Evolutionary conservation across 2,797 vertebrate species (phyloP), one percentile per base, ranked within the genome.

Genomic region (Cossypha caffra): DNA sequence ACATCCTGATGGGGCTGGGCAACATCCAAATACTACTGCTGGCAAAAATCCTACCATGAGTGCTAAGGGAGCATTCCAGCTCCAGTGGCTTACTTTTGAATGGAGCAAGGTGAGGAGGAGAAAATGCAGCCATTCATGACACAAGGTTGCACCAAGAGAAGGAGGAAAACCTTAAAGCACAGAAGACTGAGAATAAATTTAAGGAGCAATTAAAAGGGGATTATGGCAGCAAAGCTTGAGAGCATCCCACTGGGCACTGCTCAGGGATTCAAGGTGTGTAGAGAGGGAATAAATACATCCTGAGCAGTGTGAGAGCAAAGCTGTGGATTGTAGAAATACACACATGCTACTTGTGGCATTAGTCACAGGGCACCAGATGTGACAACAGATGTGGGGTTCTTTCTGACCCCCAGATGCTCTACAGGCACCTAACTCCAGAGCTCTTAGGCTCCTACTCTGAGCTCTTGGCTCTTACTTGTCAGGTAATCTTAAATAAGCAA

Each of bases 61-160:
- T 54, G 13, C 21, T 50, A 35, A 66, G 38, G 51, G 38, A 91
- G 7, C 35, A 50, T 35, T 24, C 48, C 52, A 88, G 26, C 15
- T 17, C 6, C 25, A 10, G 7, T 14, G 29, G 9, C 18, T 83
- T 42, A 14, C 24, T 66, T 59, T 51, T 59, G 40, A 88, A 67
- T 7, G 12, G 23, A 66, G 15, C 10, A 76, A 69, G 51, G 10
- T 0, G 0, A 76, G 33, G 29, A 43, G 23, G 2, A 83, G 16
- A 37, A 92, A 76, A 80, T 23, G 14, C 51, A 73, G 51, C 17
- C 33, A n/a, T 63, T 43, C 6, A 11, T 15, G 37, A 24, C 61
- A 75, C 18, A 51, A 58, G 29, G 50, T 9, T 31, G 13, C 28
- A 85, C 7, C 12, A 63, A 48, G 24, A 9, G 10, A 8, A 61